Evolutionary conservation across 2,113 vertebrate species (phyloP), one percentile per base, ranked within the genome.

Genomic region (Isurus oxyrinchus): DNA sequence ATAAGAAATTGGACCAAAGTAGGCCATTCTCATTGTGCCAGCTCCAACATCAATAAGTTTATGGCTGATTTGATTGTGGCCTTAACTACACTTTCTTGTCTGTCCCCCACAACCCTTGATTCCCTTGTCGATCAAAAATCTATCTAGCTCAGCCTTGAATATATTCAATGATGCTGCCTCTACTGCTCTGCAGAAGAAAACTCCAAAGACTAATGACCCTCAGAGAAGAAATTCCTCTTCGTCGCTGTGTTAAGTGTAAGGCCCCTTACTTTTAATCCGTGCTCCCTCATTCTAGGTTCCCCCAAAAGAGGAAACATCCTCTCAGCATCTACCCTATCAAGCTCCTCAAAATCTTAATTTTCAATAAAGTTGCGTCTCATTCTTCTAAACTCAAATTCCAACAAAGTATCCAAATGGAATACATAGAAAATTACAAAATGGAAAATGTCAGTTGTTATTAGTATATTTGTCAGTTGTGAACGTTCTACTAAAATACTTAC

Each of bases 401-500:
- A 84, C 81, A 84, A 84, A 84, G 21, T 84, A 84, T 16, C 2
- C 81, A 49, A 44, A 21, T 63, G 35, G 16, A 94, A 72, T 53
- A 55, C 66, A 55, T 91, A 69, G 55, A 72, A 55, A 69, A 94
- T 67, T 66, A 95, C 14, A 16, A 72, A 72, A 95, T 72, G 44
- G 25, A 95, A 66, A 31, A 67, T 31, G 11, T 95, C 25, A 27
- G 4, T 55, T 49, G 5, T 55, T 53, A 69, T n/a, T 27, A 53
- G 40, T 3, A 55, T 55, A 27, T 72, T 72, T 69, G 6, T 95
- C 40, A 66, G 21, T 66, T 95, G 94, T 72, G 31, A 55, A 72
- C 19, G 44, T 72, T 95, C 10, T 27, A 76, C 44, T 53, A 44
- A 76, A 95, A 96, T 59, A 97, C 97, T 84, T 98, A 98, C 98